Evolutionary conservation across 2,113 vertebrate genomes (phyloP).

Genomic region (Phocoena sinus): DNA sequence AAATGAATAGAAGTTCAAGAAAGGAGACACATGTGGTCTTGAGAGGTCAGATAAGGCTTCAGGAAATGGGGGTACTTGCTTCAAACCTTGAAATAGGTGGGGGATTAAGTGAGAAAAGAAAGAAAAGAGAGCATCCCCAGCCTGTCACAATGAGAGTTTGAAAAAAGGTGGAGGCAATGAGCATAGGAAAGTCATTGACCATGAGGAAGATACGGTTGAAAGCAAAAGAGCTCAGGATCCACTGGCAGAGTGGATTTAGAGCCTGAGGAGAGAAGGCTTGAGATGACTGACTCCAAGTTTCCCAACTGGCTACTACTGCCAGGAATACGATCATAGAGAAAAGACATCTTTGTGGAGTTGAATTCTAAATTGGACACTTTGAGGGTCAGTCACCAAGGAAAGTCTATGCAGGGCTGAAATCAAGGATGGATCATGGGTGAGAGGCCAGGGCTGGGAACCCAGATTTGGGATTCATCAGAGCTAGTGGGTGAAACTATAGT

Average conservation of each 20-base stretch:
- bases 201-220: neutral
- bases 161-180: neutral
- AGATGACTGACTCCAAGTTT: neutral
- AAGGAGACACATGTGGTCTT: neutral
- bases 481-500: neutral
- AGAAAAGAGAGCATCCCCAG: neutral
- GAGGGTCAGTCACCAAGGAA: neutral
- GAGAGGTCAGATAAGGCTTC: neutral
- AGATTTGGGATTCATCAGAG: neutral
- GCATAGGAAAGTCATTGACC: fast-evolving
- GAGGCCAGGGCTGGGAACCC: neutral
- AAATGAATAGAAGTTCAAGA: neutral
- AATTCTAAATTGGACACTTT: neutral
- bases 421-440: neutral
- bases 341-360: neutral
- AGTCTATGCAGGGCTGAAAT: neutral
- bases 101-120: neutral
- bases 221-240: neutral
- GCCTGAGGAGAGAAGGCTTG: neutral
- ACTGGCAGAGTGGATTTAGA: neutral
- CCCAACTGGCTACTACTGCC: neutral
- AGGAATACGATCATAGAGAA: neutral
- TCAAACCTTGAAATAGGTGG: neutral
- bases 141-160: neutral
- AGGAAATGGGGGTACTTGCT: neutral